phyloP scores from a whole-genome alignment of 2,888 invertebrate genomes.

The Ametastegia equiseti region DNA sequence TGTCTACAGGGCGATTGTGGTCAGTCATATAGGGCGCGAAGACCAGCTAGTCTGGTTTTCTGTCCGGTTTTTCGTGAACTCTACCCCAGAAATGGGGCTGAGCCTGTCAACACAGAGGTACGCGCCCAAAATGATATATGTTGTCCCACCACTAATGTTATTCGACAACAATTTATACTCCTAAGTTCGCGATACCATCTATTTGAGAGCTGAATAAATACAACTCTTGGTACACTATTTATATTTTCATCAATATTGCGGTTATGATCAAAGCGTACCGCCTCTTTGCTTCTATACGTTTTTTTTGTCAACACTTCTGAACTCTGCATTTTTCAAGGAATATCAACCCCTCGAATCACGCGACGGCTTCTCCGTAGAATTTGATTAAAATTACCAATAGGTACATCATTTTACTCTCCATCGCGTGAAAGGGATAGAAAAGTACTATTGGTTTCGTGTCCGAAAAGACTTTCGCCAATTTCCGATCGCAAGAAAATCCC shows the following conservation, averaged over 20 bases:
- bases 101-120: constrained; percentile 75
- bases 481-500: no score
- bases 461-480: no score
- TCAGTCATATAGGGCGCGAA: constrained; percentile 60
- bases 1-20: constrained; percentile 75
- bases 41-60: constrained; percentile 67
- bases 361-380: no score
- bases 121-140: constrained; percentile 72
- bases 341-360: no score
- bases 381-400: no score
- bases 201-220: constrained; percentile 59
- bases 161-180: constrained; percentile 73
- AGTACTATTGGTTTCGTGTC: no score
- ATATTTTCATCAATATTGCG: constrained; percentile 39
- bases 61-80: constrained; percentile 70
- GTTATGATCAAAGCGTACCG: neutral
- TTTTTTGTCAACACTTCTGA: neutral
- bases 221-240: constrained; percentile 9
- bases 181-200: constrained; percentile 67
- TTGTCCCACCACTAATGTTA: constrained; percentile 70
- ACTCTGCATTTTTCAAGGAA: neutral
- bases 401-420: no score
- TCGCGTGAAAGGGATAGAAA: no score
- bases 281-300: neutral
- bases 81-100: constrained; percentile 69